Evolutionary conservation across 1,140 invertebrate species (phyloP), one percentile per base, ranked within the genome.

Genomic region (Onthophagus taurus): DNA sequence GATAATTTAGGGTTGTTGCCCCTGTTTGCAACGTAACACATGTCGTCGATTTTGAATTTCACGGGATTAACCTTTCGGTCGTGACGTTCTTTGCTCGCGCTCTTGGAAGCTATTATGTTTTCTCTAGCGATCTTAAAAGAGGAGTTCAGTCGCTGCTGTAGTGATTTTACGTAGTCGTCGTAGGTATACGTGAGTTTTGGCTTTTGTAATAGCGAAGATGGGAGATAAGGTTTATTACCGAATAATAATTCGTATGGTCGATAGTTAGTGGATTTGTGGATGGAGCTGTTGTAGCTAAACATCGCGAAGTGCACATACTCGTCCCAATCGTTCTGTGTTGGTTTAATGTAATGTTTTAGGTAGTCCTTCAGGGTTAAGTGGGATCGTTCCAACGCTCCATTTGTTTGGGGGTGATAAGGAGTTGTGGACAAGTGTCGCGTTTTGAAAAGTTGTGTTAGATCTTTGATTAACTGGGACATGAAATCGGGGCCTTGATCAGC

Each of bases 291-390:
- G 43, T 64, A 68, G 20, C 48, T 52, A 34, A 64, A 67, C 52
- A 59, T 60, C 0, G 60, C 59, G 19, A 58, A 61, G 20, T 51
- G 26, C 30, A 67, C 30, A 46, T 47, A 66, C 42, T 60, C 33
- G 26, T 65, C 59, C 61, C 65, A 69, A 43, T 67, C 54, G 2
- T 33, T 52, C 51, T 63, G 58, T 34, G 63, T 48, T 30, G 53
- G 39, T 16, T 59, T 55, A 3, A 67, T 49, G 44, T 54, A 68
- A 47, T 62, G 55, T 56, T 58, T 62, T 13, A 67, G 21, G 53
- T 66, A 68, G 23, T 68, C 64, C 12, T 42, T 50, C 38, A 70
- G 41, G 8, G 60, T 64, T n/a, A 38, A 31, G 52, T 68, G 65
- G 16, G 42, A 51, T 30, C 63, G 43, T 55, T 67, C 63, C 17